These are phyloP conservation scores for Petrocephalus zakoni DNA, from an alignment of 2,113 vertebrate genomes.

Conservation along the genomic window DNA sequence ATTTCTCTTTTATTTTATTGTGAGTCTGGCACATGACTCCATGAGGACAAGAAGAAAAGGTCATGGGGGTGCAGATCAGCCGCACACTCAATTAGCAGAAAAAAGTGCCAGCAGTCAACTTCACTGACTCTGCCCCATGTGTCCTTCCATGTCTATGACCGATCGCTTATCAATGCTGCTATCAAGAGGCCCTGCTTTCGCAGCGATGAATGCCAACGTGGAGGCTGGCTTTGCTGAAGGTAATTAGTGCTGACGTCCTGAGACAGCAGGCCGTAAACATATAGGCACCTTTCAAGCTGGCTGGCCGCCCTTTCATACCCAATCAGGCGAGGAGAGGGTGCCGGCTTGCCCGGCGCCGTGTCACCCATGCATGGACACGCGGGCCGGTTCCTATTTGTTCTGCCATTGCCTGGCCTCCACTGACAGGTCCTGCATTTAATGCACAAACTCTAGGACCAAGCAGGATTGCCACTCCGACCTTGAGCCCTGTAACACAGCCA, in stretches of 20 bases:
- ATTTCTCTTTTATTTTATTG: not conserved
- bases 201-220: not conserved
- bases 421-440: not conserved
- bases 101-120: not conserved
- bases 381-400: slow-evolving; percentile 9
- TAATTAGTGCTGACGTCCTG: slow-evolving; percentile 9
- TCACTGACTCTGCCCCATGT: not conserved
- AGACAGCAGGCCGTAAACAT: slow-evolving; percentile 22
- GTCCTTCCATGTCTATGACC: not conserved
- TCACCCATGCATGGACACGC: not conserved
- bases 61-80: not conserved
- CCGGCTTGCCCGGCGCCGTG: not conserved
- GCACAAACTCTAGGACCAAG: not conserved
- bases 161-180: not conserved
- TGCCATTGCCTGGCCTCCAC: not conserved
- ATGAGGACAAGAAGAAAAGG: not conserved
- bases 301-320: not conserved
- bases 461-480: not conserved
- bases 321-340: not conserved
- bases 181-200: not conserved
- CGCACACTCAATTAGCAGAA: not conserved
- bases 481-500: not conserved
- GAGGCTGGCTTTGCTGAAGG: slow-evolving; percentile 9
- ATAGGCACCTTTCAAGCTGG: slow-evolving; percentile 18
- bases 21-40: not conserved